Base-by-base conservation (phyloP, 2,797 vertebrate species). In the Cyclura pinguis region DNA sequence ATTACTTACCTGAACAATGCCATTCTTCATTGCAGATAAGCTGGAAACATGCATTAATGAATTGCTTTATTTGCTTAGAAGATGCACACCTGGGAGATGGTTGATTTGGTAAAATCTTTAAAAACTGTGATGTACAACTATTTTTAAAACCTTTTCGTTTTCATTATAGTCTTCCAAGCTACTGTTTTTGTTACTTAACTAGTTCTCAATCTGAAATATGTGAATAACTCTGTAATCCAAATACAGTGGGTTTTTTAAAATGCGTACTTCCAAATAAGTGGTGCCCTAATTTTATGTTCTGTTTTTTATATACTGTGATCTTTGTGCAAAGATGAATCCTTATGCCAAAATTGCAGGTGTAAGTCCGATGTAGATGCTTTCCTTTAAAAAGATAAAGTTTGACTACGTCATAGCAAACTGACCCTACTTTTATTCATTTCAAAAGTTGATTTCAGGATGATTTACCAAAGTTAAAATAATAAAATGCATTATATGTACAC, bases 221-320 rank as follows among this genome's bases (percentile, higher is more conserved):
- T 85, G n/a, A 86, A 87, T 87, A 80, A 62, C 76, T 87, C n/a
- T 88, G 64, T 27, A 29, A 55, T 81, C 57, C 10, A 47, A 80
- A 69, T 67, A 29, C 24, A 24, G 47, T 77, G 0, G 13, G 78
- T 69, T 12, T 55, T 72, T 78, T 57, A 9, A 9, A 24, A 2
- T 16, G 50, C 16, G 24, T 4, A 22, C 50, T 64, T 16, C 18
- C 27, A 78, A 74, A 64, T 38, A 22, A 86, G 47, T 20, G 29
- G 16, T 64, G 57, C 18, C 14, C 57, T 78, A 29, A 24, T 59
- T 76, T 27, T 76, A 2, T 85, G 29, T 84, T 52, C 16, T 6
- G 4, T 77, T 59, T 77, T 29, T 62, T 5, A 29, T 52, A 38
- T 29, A 50, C 13, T 20, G 8, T n/a, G 8, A n/a, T 18, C 29